Evolutionary conservation across 2,888 invertebrate species (phyloP), one percentile per base, ranked within the genome.

Genomic region (Cotesia congregata): DNA sequence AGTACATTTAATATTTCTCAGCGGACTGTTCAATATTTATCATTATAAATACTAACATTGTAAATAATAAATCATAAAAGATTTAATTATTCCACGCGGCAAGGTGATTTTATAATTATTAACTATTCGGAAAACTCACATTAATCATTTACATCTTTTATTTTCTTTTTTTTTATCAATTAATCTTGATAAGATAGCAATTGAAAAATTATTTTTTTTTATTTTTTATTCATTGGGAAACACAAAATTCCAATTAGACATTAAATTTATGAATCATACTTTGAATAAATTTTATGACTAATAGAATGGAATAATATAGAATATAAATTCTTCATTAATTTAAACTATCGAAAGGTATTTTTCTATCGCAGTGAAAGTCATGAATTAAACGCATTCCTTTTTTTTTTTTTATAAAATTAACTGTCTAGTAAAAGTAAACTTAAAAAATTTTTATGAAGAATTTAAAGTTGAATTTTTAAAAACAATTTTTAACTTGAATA

Each of bases 1-100:
- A 41, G 9, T 72, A 73, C 59, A 40, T 38, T 41, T 38, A 64
- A 59, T 72, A 59, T 30, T 38, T 64, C 39, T 73, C 30, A 39
- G 30, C 15, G 50, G 41, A 73, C 30, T 65, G 7, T 15, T 62
- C 4, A 50, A 50, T 50, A 50, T 64, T 64, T 17, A 64, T 15
- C 5, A 15, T 17, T 64, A 64, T 15, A 64, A 64, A 64, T 20
- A 64, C 15, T 64, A 5, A 64, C 4, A 20, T 20, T 64, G 4
- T 50, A 7, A 50, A 12, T 50, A 12, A 50, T 50, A 50, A 12
- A 7, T 50, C 6, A 50, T 50, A 12, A 9, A 50, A 50, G 7
- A 50, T 50, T 50, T 12, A 12, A 50, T 6, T 50, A 50, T 50
- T 50, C 50, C 7, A 50, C 1, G 12, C 2, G 12, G 12, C 50